These are phyloP conservation scores for Columba guinea DNA, from an alignment of 2,797 vertebrate species.

Conservation along the genomic window DNA sequence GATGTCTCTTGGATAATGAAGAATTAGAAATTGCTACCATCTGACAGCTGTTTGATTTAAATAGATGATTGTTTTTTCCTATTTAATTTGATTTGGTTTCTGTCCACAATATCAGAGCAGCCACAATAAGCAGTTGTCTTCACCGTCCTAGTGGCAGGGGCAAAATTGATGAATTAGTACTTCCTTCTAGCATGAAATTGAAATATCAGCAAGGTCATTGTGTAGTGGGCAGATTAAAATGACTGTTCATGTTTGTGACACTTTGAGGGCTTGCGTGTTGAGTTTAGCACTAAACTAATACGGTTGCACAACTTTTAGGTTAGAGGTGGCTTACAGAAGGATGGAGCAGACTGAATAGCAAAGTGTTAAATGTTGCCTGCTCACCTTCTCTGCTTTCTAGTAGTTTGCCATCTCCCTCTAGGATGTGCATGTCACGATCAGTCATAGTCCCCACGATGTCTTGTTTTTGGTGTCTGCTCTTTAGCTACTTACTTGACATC, in stretches of 20 bases:
- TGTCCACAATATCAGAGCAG: slow-evolving; percentile 13
- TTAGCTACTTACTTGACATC: neutral
- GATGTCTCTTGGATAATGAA: slow-evolving; percentile 3
- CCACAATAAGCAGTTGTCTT: slow-evolving; percentile 45
- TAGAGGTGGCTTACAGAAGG: neutral
- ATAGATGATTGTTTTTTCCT: slow-evolving; percentile 31
- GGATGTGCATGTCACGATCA: neutral
- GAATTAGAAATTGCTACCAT: slow-evolving; percentile 25
- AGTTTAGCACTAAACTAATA: neutral
- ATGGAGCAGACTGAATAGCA: neutral
- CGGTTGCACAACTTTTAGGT: neutral
- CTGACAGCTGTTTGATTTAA: slow-evolving; percentile 50
- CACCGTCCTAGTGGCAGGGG: neutral
- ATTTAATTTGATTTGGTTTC: slow-evolving; percentile 41
- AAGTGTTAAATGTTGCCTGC: neutral
- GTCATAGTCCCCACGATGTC: neutral
- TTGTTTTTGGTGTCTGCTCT: neutral
- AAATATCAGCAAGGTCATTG: neutral
- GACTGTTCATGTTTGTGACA: neutral
- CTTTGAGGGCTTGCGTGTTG: neutral
- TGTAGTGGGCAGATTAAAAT: neutral
- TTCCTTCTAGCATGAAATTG: neutral
- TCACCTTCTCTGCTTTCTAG: neutral
- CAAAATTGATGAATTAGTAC: neutral
- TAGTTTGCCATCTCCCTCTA: neutral